These are phyloP conservation scores for Drosophila affinis DNA, from an alignment of 2,888 invertebrate species.

Conservation along the genomic window DNA sequence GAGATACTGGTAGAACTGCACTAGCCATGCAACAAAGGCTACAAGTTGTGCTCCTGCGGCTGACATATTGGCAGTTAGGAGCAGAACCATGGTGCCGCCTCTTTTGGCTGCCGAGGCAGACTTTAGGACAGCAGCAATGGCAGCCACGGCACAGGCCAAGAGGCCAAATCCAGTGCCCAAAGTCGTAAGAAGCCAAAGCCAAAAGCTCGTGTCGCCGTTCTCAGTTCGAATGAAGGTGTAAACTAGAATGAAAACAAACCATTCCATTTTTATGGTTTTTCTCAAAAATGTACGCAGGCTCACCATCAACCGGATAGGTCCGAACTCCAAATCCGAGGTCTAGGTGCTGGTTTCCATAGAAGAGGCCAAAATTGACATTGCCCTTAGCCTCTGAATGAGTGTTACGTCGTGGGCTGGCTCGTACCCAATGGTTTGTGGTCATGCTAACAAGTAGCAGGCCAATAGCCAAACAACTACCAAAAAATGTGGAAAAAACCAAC, in stretches of 20 bases:
- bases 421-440: conserved; percentile 91
- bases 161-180: conserved; percentile 83
- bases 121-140: conserved; percentile 83
- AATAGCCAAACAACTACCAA: conserved; percentile 89
- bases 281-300: conserved; percentile 51
- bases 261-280: too few species aligned
- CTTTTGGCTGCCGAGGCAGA: conserved; percentile 83
- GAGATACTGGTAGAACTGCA: conserved; percentile 92
- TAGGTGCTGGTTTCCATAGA: conserved; percentile 92
- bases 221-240: conserved; percentile 80
- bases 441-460: conserved; percentile 89
- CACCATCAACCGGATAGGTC: conserved; percentile 90
- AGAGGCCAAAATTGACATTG: conserved; percentile 92
- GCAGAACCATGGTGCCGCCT: conserved; percentile 80
- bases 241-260: conserved; percentile 59
- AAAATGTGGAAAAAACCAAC: conserved; percentile 90
- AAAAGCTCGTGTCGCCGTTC: conserved; percentile 81
- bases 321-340: conserved; percentile 93
- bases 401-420: conserved; percentile 87
- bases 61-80: conserved; percentile 81
- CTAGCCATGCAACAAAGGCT: conserved; percentile 92
- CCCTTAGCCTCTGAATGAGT: conserved; percentile 86
- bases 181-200: conserved; percentile 83
- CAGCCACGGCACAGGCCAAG: conserved; percentile 82
- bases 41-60: conserved; percentile 90